Base-by-base conservation (phyloP, 2,888 invertebrate species). In the Phyto melanocephala region DNA sequence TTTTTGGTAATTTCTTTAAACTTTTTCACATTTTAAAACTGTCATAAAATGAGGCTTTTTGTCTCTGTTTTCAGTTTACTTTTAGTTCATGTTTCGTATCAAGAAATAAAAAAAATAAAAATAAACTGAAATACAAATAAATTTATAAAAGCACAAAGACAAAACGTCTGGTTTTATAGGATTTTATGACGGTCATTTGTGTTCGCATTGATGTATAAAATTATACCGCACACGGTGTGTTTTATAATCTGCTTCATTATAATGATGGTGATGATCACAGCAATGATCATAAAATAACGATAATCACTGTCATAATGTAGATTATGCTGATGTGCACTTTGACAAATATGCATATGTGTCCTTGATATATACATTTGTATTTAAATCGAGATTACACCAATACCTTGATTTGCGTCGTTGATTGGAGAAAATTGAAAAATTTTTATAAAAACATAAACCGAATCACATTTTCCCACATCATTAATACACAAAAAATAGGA, bases 121-220 rank as follows among this genome's bases (percentile, higher is more conserved):
- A 24, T 11, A 2, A 71, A 11, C 3, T n/a, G 56, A 45, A 56
- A 52, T n/a, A 37, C n/a, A 17, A 42, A n/a, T n/a, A n/a, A n/a
- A n/a, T n/a, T n/a, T n/a, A n/a, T n/a, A n/a, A n/a, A 35, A 35
- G 10, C 15, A 42, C 11, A 42, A 35, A 54, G 40, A 52, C 56
- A 22, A 54, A 74, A 54, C 35, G 40, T 72, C 65, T 71, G 54
- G 45, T 74, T 74, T 80, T 68, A 54, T 62, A 56, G 11, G 11
- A 68, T 74, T 74, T 80, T 74, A 74, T 68, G 70, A 70, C 42
- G n/a, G 54, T 80, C 68, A 80, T 80, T 54, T 68, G 45, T 62
- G 72, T 22, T 11, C 54, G 17, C 68, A 63, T 74, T 62, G 13
- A 62, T 62, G 45, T 45, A 37, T 10, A 37, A 37, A 62, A 56